phyloP scores from a whole-genome alignment of 2,888 invertebrate species.

The Alcis repandata region DNA sequence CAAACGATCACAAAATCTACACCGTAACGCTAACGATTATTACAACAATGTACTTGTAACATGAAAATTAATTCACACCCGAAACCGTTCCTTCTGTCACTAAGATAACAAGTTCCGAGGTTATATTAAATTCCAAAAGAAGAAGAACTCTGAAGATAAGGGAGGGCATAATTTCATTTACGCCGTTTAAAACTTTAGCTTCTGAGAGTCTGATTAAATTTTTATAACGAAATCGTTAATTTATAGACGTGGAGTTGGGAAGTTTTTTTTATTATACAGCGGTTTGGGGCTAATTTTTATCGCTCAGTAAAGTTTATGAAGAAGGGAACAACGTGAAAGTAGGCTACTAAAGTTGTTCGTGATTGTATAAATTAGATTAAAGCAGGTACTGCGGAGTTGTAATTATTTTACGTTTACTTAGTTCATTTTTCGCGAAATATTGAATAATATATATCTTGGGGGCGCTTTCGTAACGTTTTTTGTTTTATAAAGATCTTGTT shows the following conservation, averaged over 20 bases:
- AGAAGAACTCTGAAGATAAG: slow-evolving; percentile 71
- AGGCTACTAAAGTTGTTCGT: slow-evolving; percentile 18
- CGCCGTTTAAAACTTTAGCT: slow-evolving; percentile 71
- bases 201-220: slow-evolving; percentile 68
- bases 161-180: slow-evolving; percentile 74
- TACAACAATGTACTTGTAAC: slow-evolving; percentile 37
- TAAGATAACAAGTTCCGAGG: slow-evolving; percentile 70
- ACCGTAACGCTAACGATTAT: slow-evolving; percentile 29
- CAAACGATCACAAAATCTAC: slow-evolving; percentile 23
- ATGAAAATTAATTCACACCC: slow-evolving; percentile 69
- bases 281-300: slow-evolving; percentile 44
- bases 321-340: slow-evolving; percentile 31
- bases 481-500: no score
- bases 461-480: no score
- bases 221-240: slow-evolving; percentile 70
- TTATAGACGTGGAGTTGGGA: slow-evolving; percentile 55
- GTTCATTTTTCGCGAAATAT: not conserved
- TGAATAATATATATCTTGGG: no score
- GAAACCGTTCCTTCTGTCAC: slow-evolving; percentile 60
- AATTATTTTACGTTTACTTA: not conserved
- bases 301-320: slow-evolving; percentile 24
- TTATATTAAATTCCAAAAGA: slow-evolving; percentile 74
- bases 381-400: slow-evolving; percentile 5
- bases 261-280: slow-evolving; percentile 36
- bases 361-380: slow-evolving; percentile 22